Evolutionary conservation across 1,140 invertebrate species (phyloP).

Genomic region (Eupristina koningsbergeri): DNA sequence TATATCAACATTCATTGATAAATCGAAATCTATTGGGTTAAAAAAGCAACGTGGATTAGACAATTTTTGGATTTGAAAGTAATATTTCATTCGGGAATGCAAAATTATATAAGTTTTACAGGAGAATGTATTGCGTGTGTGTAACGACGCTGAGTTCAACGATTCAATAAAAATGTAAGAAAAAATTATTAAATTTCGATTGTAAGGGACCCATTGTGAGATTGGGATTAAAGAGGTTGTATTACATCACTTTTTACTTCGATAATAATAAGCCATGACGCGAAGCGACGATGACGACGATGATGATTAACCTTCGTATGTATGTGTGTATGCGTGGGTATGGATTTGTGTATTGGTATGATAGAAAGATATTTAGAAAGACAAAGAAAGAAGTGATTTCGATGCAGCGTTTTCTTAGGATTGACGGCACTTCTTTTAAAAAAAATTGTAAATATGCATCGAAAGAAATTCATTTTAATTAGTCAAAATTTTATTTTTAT

Average conservation of each 20-base stretch:
- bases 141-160: not conserved
- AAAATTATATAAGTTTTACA: not conserved
- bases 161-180: not conserved
- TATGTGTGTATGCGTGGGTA: constrained; percentile 4
- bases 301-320: constrained; percentile 1
- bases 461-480: not conserved
- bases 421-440: constrained; percentile 13
- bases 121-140: not conserved
- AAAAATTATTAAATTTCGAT: constrained; percentile 2
- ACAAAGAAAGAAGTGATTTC: not conserved
- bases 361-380: not conserved
- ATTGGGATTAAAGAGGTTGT: not conserved
- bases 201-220: not conserved
- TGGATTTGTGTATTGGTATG: not conserved
- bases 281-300: constrained; percentile 15
- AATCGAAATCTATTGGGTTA: not conserved
- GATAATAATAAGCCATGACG: constrained; percentile 30
- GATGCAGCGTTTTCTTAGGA: constrained; percentile 4
- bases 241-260: constrained; percentile 13
- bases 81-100: not conserved
- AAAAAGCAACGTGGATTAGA: not conserved
- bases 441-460: not conserved
- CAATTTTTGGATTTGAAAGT: not conserved
- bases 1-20: not conserved
- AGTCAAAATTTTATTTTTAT: not conserved